These are phyloP conservation scores for Temnopleurus reevesii DNA, from an alignment of 53 echinoderm and acorn worm species.

Conservation along the genomic window DNA sequence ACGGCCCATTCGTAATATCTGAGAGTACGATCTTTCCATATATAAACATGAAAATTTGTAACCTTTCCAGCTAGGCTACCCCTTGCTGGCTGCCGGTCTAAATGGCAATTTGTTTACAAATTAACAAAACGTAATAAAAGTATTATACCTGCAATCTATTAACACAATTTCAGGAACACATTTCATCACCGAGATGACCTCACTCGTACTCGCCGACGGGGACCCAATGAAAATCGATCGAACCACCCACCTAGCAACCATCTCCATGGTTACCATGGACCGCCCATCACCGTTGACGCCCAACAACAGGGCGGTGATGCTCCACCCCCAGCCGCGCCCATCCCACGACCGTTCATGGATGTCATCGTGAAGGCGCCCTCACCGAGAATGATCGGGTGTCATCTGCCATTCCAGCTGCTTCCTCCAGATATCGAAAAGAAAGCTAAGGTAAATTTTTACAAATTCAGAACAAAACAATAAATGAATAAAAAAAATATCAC, in stretches of 20 bases:
- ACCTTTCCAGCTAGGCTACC: too few relatives aligned
- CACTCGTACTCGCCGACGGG: conserved; percentile 19
- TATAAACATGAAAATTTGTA: too few relatives aligned
- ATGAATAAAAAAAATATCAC: too few relatives aligned
- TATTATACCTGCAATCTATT: too few relatives aligned
- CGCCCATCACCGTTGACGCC: conserved; percentile 24
- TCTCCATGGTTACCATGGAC: conserved; percentile 31
- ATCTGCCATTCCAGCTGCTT: conserved; percentile 37
- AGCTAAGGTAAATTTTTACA: conserved; percentile 28
- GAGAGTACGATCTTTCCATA: too few relatives aligned
- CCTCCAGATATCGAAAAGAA: conserved; percentile 26
- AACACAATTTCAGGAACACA: conserved; percentile 40
- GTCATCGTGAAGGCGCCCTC: conserved; percentile 26
- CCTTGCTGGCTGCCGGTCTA: too few relatives aligned
- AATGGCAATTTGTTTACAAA: too few relatives aligned
- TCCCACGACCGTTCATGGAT: conserved; percentile 12
- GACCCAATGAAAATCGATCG: conserved; percentile 31
- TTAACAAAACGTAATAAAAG: too few relatives aligned
- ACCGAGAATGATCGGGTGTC: neutral
- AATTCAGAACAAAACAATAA: too few relatives aligned
- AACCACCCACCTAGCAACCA: neutral
- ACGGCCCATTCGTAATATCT: too few relatives aligned
- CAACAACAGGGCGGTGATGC: neutral
- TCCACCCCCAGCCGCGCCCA: neutral
- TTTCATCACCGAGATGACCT: neutral